Base-by-base conservation (phyloP, 2,888 invertebrate genomes). In the Trichogramma dendrolimi region DNA sequence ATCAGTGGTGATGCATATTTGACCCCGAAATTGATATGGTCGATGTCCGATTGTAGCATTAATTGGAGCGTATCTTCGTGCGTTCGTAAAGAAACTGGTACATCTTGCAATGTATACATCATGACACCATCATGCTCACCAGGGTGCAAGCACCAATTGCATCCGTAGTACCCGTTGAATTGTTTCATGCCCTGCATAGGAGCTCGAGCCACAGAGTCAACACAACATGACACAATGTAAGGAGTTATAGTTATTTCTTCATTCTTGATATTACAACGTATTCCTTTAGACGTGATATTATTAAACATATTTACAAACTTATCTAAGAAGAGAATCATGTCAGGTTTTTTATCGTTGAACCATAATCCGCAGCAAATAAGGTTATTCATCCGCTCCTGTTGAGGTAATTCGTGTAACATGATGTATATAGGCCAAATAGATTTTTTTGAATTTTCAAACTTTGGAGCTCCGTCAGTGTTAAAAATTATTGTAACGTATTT, bases 341-440 rank as follows among this genome's bases (percentile, higher is more conserved):
- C n/a, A 14, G 57, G 50, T 27, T 50, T 50, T 6, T 14, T 7
- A 42, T 58, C 50, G 8, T 42, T 41, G 27, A 58, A 47, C 40
- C 48, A 49, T 43, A 58, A 42, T 27, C 43, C 57, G 1, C 10
- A 11, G n/a, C 27, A 41, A 40, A 54, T 14, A 4, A 44, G 39
- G 11, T 54, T 54, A 43, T 54, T 42, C 10, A 43, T 14, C 27
- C 50, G 27, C 6, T 49, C 43, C 27, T 54, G 54, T 5, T 42
- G 27, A 2, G 57, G 57, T 42, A 54, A 10, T 27, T 50, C 51
- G 48, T 58, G 49, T 5, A 58, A 4, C 10, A 58, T 42, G 10
- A 58, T 10, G 8, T 42, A 58, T 8, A 58, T 50, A 4, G 39
- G 57, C 51, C 57, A 58, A 39, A 58, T 44, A 44, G 58, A 58